phyloP scores from a whole-genome alignment of 1,140 invertebrate species.

The Bemisia tabaci region DNA sequence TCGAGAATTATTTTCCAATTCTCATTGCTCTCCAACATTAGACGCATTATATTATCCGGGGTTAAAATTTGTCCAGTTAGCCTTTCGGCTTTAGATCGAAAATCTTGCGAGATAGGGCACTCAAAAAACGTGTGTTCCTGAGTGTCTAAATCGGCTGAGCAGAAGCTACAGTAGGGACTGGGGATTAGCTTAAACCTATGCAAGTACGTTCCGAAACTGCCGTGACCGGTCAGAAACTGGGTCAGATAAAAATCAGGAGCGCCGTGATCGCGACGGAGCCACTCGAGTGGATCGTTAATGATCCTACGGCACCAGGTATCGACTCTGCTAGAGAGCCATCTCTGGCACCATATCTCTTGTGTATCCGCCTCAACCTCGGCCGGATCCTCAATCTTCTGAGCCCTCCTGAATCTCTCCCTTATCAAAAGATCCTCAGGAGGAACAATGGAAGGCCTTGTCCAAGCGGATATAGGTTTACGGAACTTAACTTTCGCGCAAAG shows the following conservation, averaged over 20 bases:
- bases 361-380: background rate
- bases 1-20: no score
- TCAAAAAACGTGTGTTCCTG: background rate
- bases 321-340: background rate
- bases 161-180: background rate
- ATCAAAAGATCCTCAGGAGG: no score
- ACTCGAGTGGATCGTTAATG: background rate
- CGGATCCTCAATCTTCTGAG: no score
- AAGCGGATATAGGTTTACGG: no score
- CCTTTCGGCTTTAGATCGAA: no score
- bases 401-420: no score
- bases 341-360: background rate
- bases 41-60: no score
- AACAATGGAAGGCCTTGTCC: no score
- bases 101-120: no score
- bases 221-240: background rate
- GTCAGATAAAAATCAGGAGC: background rate
- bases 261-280: background rate
- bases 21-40: no score
- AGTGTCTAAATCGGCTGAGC: background rate
- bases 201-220: background rate
- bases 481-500: no score
- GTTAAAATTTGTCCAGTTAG: no score
- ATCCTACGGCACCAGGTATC: background rate
- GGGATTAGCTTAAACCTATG: background rate